Evolutionary conservation across 2,888 invertebrate genomes (phyloP).

Genomic region (Himalopsyche anomala): DNA sequence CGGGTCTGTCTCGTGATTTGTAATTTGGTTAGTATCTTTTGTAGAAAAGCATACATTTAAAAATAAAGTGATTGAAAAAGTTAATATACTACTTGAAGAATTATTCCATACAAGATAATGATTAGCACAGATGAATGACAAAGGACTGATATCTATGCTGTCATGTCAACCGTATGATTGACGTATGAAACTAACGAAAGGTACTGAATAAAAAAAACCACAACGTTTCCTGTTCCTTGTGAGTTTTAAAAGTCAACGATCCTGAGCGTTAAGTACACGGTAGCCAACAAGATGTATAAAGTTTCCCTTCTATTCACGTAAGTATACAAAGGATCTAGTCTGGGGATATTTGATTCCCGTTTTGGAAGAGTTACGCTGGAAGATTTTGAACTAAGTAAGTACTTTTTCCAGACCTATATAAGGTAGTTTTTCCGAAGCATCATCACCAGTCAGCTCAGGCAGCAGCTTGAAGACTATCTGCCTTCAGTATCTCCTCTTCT

Average conservation of each 20-base stretch:
- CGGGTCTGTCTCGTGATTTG: no score
- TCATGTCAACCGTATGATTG: no score
- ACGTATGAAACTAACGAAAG: no score
- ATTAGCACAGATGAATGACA: no score
- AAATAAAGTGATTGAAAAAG: no score
- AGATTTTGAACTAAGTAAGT: not conserved
- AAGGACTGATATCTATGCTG: no score
- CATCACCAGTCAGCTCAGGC: conserved; percentile 55
- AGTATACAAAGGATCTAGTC: conserved; percentile 5
- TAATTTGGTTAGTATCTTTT: no score
- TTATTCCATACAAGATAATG: no score
- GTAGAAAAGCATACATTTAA: no score
- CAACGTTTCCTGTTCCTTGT: not conserved
- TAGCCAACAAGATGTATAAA: conserved; percentile 29
- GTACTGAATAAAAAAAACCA: not conserved
- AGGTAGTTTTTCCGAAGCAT: conserved; percentile 19
- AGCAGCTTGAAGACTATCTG: conserved; percentile 49
- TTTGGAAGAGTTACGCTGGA: conserved; percentile 16
- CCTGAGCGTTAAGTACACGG: not conserved
- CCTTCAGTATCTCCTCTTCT: not conserved
- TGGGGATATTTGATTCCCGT: conserved; percentile 26
- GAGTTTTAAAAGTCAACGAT: conserved; percentile 10
- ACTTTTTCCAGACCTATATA: conserved; percentile 49
- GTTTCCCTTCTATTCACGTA: conserved; percentile 35
- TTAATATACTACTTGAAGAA: no score